Base-by-base conservation (phyloP, 2,888 invertebrate genomes). In the Altica lythri region DNA sequence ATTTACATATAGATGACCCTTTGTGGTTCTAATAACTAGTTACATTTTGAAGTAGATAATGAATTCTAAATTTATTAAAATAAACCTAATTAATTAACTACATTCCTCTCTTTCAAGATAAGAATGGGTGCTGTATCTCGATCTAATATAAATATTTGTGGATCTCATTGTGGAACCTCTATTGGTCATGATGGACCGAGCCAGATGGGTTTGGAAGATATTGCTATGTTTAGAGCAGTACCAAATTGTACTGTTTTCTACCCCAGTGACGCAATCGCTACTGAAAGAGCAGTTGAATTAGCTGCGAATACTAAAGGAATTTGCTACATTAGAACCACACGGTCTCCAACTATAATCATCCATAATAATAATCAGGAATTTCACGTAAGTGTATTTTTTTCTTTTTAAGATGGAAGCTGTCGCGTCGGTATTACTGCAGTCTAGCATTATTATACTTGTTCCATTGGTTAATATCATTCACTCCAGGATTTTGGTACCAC, bases 71-170 rank as follows among this genome's bases (percentile, higher is more conserved):
- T n/a, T n/a, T n/a, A n/a, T n/a, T n/a, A n/a, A n/a, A n/a, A n/a
- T n/a, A n/a, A n/a, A n/a, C n/a, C n/a, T n/a, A n/a, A n/a, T n/a
- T n/a, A n/a, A n/a, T n/a, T n/a, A n/a, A n/a, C n/a, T n/a, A n/a
- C n/a, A n/a, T n/a, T n/a, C n/a, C n/a, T n/a, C n/a, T 37, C 43
- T 50, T 43, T 58, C 14, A 68, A 89, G 86, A 92, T 99, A 74
- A 90, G 99, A 59, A 99, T 99, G 98, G 98, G 93, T 12, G 98
- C 98, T 38, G 95, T 99, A 73, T 97, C 96, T 25, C 95, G 95
- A 80, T 90, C 94, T 14, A 96, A 99, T 77, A 88, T 93, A 14
- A 99, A 98, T 79, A 91, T 96, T 75, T 92, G 81, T 53, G 96
- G 97, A 0, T 97, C 97, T 0, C 98, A 99, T 79, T 95, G 93